Evolutionary conservation across 1,140 invertebrate genomes (phyloP), one percentile per base, ranked within the genome.

Genomic region (Aleiodes sp.): DNA sequence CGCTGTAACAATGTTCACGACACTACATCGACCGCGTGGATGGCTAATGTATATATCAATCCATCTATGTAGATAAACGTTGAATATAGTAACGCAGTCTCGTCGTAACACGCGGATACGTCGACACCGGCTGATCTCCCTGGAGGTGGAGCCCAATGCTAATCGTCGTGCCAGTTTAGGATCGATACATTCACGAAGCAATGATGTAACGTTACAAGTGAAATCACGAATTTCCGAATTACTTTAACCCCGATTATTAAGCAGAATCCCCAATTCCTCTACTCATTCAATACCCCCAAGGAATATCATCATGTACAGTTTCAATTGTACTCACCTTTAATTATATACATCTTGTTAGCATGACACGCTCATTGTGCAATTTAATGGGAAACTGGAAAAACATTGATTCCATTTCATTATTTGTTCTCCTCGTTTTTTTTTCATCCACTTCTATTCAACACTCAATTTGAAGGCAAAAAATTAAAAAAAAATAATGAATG

Each of bases 101-200:
- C 21, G 4, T 57, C 41, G 52, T 28, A 57, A 59, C 28, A 31
- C 28, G 61, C 35, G 39, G 21, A 64, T 64, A 64, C 19, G 61
- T 64, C 37, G 61, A 64, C 21, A 64, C 61, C 61, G 21, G 24
- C 19, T 28, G 37, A 31, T 64, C 35, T 14, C 35, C 39, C 37
- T 26, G 39, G 35, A 64, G 33, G 21, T 28, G 26, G 35, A 64
- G 61, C 37, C 9, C 19, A 43, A 64, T 64, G 35, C 37, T 64
- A 41, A 29, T 64, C 35, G 26, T 14, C 8, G 26, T 41, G 8
- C n/a, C 24, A 31, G 2, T 59, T n/a, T 29, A 31, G 14, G 28
- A 59, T 59, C 56, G 12, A 59, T 59, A 59, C 26, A 26, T 31
- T 26, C 56, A 31, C 9, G 6, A 59, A 26, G 26, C 56, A 29